These are phyloP conservation scores for Porites evermanni DNA, from an alignment of 92 coral and sea anemone genomes.

Conservation along the genomic window DNA sequence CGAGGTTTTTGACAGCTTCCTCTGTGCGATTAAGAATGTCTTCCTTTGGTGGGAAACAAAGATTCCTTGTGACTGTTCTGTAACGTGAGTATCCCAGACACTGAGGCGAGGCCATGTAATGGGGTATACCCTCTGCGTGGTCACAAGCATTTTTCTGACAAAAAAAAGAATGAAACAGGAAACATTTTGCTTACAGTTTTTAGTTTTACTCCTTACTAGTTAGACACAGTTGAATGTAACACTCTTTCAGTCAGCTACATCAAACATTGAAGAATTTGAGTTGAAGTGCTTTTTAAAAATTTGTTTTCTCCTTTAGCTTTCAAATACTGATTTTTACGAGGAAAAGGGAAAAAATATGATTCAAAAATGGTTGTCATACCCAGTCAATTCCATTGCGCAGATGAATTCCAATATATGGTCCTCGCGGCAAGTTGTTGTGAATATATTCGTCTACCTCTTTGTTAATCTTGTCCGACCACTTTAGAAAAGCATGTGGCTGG, in stretches of 20 bases:
- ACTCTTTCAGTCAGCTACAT: too few relatives aligned
- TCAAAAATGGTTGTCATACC: conserved; percentile 30
- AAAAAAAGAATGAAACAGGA: background rate
- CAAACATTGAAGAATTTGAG: too few relatives aligned
- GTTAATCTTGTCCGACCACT: conserved; percentile 75
- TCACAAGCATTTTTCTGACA: conserved; percentile 81
- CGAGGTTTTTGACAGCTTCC: conserved; percentile 45
- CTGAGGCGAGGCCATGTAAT: conserved; percentile 92
- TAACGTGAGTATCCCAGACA: conserved; percentile 84
- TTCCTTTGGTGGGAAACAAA: conserved; percentile 78
- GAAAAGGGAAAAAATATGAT: too few relatives aligned
- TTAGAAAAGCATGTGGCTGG: conserved; percentile 65
- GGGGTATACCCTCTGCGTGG: conserved; percentile 66
- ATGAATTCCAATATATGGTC: conserved; percentile 85
- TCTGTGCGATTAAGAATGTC: conserved; percentile 72
- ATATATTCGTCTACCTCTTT: conserved; percentile 62
- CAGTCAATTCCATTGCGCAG: conserved; percentile 90
- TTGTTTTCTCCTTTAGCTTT: background rate
- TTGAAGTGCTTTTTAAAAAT: background rate
- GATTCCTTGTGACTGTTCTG: conserved; percentile 68
- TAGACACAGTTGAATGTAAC: too few relatives aligned
- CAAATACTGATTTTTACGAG: background rate
- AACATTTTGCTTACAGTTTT: background rate
- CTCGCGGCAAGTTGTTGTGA: conserved; percentile 54
- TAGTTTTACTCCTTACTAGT: too few relatives aligned